Percentiles rank a stretch among this genome's conserved stretches.
phyloP scores from a whole-genome alignment of 2,888 invertebrate genomes.

The Coenonympha glycerion region DNA sequence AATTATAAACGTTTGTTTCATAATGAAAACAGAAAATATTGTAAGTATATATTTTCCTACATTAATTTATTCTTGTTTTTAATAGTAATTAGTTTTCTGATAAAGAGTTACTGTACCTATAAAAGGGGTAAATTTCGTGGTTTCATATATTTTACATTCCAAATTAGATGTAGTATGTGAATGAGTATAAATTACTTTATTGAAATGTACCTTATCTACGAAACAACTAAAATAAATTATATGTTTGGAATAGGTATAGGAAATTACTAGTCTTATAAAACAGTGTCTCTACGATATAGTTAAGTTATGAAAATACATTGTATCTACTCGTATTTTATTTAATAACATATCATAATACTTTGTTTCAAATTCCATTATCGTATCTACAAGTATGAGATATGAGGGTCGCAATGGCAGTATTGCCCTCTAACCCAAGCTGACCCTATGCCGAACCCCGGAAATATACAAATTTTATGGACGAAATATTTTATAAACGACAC shows the following conservation, averaged over 20 bases:
- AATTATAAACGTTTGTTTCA: slow-evolving; percentile 6
- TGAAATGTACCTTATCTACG: no score
- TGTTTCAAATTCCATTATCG: slow-evolving; percentile 8
- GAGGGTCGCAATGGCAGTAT: slow-evolving; percentile 34
- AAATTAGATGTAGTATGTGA: no score
- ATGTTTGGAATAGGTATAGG: no score
- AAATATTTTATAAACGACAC: background rate
- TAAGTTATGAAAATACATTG: no score
- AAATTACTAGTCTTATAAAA: no score
- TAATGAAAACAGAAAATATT: background rate
- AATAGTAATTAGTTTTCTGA: no score
- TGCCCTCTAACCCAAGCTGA: slow-evolving; percentile 17
- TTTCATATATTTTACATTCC: no score
- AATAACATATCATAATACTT: background rate
- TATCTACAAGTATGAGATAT: slow-evolving; percentile 40
- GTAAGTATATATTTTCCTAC: background rate
- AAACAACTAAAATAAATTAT: no score
- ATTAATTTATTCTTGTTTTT: background rate
- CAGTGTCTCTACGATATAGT: no score
- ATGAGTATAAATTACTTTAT: no score
- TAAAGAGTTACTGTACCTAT: no score
- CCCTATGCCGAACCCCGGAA: background rate
- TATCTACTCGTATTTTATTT: background rate
- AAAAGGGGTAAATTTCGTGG: no score
- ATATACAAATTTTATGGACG: slow-evolving; percentile 8